Evolutionary conservation across 1,140 invertebrate species (phyloP), one percentile per base, ranked within the genome.

Genomic region (Drosophila nasuta): DNA sequence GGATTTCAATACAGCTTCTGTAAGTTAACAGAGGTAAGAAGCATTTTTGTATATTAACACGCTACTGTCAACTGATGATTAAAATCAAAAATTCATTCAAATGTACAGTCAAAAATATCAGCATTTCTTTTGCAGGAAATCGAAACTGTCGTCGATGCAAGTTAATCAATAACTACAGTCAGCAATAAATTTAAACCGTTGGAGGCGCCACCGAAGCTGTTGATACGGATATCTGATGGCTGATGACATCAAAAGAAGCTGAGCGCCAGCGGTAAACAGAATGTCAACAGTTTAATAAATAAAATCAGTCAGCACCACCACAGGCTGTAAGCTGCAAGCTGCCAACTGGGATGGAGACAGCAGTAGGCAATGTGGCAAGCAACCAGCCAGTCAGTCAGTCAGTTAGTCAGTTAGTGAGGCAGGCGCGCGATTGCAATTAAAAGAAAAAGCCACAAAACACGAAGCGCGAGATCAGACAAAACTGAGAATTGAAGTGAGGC

Each of bases 221-320:
- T 60, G 70, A 74, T 68, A 63, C 45, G 58, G 75, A 81, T 81
- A 86, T 86, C 82, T 43, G 41, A 43, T 43, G 63, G 62, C 33
- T 57, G 78, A 86, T 71, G 81, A 69, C 69, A 86, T 85, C 82
- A 57, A 70, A 67, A 51, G 74, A 52, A 65, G 64, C 71, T 56
- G 49, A 66, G 49, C 75, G 48, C 54, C 38, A 17, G 43, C 54
- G 33, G 67, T 75, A 52, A 71, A 65, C 75, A 70, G 75, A 79
- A 89, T 85, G 85, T 88, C 83, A 88, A 88, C 83, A 82, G 83
- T 86, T 86, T 86, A 86, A 87, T 86, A 86, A 86, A 86, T 86
- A 86, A 86, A 87, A 86, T 86, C 78, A 79, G 79, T 86, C 83
- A 71, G 60, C 82, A 66, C 1, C 67, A 70, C 33, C 54, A 57